Conservation (phyloP, 2,888 invertebrate genomes). For the Silvanus unidentatus region DNA sequence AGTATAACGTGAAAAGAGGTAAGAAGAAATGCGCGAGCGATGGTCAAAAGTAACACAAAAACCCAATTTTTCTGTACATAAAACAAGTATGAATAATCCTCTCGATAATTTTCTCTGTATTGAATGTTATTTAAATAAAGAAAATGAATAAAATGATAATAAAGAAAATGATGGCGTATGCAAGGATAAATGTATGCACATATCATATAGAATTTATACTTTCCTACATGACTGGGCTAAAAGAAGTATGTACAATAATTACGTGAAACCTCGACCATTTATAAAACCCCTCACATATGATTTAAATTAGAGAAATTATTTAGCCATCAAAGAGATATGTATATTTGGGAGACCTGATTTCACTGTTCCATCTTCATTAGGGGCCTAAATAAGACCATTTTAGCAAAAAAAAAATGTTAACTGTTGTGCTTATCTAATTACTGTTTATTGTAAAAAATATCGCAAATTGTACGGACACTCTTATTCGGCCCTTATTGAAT, state of each 20-base stretch:
- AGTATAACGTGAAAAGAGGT: not conserved
- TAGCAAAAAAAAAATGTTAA: no score
- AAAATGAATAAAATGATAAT: slow-evolving; percentile 8
- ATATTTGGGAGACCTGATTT: no score
- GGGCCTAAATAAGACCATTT: no score
- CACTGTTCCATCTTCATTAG: no score
- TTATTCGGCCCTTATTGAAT: no score
- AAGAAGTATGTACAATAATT: slow-evolving; percentile 40
- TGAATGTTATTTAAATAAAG: not conserved
- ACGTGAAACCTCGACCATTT: slow-evolving; percentile 41
- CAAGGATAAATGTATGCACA: slow-evolving; percentile 42
- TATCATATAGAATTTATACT: slow-evolving; percentile 48
- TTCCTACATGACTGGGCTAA: slow-evolving; percentile 39
- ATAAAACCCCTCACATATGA: slow-evolving; percentile 4
- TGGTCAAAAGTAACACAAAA: not conserved
- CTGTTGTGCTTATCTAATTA: no score
- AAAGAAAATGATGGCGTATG: slow-evolving; percentile 27
- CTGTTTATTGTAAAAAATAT: no score
- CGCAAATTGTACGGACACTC: no score
- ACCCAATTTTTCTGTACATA: not conserved
- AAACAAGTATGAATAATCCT: not conserved
- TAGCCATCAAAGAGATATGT: no score
- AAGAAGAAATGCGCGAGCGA: no score
- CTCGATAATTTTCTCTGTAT: not conserved
- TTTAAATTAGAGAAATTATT: no score